Evolutionary conservation across 2,113 vertebrate genomes (phyloP).

Genomic region (Erythrolamprus reginae): DNA sequence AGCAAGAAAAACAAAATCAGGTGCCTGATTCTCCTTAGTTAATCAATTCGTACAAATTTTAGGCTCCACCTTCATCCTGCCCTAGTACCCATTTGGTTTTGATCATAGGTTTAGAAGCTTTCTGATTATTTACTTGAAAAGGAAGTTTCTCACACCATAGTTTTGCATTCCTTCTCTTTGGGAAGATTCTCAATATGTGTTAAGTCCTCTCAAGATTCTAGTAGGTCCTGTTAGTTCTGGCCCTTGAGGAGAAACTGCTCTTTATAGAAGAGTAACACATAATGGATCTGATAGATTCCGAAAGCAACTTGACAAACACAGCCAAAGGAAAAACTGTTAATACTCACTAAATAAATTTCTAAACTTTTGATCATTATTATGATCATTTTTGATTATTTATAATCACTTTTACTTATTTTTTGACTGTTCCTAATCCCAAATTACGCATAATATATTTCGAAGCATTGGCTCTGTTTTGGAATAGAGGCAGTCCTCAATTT

Average conservation of each 20-base stretch:
- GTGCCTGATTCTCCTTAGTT: not conserved
- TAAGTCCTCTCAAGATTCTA: not conserved
- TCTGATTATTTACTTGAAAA: not conserved
- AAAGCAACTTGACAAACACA: not conserved
- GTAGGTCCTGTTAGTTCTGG: not conserved
- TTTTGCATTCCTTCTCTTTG: not conserved
- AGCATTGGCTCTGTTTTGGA: not conserved
- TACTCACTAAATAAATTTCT: not conserved
- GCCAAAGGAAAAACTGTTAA: not conserved
- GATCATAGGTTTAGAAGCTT: not conserved
- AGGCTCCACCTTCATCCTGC: not conserved
- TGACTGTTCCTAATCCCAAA: not conserved
- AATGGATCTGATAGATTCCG: not conserved
- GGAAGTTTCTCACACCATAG: not conserved
- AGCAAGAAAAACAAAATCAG: not conserved
- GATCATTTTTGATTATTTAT: no score
- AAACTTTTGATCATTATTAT: no score
- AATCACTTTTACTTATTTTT: no score
- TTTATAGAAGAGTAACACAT: not conserved
- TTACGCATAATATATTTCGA: not conserved
- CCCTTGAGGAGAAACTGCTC: not conserved
- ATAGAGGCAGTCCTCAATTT: not conserved
- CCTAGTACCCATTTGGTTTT: not conserved
- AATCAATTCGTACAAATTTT: not conserved
- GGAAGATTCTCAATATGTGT: no score